Conservation (phyloP, 1,140 invertebrate genomes). For the Drosophila ambigua region DNA sequence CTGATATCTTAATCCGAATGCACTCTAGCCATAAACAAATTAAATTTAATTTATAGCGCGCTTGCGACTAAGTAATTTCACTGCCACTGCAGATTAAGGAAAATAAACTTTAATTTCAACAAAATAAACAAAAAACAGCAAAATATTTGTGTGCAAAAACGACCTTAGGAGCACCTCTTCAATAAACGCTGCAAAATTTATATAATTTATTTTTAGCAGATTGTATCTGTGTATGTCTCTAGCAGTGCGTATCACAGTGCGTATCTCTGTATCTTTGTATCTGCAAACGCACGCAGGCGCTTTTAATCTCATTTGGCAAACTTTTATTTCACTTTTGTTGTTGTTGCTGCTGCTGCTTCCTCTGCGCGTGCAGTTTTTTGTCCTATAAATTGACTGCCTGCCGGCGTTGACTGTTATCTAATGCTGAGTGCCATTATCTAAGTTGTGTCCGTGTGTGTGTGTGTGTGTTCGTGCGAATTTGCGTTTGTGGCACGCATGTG, state of each 20-base stretch:
- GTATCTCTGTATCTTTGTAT: slow-evolving; percentile 45
- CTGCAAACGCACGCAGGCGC: slow-evolving; percentile 49
- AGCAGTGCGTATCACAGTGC: slow-evolving; percentile 21
- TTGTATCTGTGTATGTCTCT: slow-evolving; percentile 25
- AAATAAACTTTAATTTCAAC: slow-evolving; percentile 15
- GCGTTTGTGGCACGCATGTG: slow-evolving; percentile 28
- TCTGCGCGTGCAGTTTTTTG: slow-evolving; percentile 46
- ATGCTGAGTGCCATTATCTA: slow-evolving; percentile 55
- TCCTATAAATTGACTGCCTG: slow-evolving; percentile 44
- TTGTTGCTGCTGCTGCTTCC: slow-evolving; percentile 4
- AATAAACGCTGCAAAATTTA: slow-evolving; percentile 40
- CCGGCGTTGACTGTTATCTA: slow-evolving; percentile 65
- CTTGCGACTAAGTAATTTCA: slow-evolving; percentile 25
- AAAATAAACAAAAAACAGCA: slow-evolving; percentile 18
- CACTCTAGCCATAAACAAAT: slow-evolving; percentile 19
- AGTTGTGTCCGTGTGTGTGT: slow-evolving; percentile 30
- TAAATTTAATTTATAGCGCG: slow-evolving; percentile 13
- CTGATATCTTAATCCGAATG: slow-evolving; percentile 15
- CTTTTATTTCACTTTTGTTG: slow-evolving; percentile 25
- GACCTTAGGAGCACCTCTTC: slow-evolving; percentile 38
- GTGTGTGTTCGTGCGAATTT: slow-evolving; percentile 18
- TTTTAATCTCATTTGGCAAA: slow-evolving; percentile 48
- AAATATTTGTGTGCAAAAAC: slow-evolving; percentile 38
- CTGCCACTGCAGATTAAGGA: not conserved
- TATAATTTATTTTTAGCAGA: slow-evolving; percentile 47